Conservation (phyloP, 2,797 vertebrate species). For the Orestias chungarensis region DNA sequence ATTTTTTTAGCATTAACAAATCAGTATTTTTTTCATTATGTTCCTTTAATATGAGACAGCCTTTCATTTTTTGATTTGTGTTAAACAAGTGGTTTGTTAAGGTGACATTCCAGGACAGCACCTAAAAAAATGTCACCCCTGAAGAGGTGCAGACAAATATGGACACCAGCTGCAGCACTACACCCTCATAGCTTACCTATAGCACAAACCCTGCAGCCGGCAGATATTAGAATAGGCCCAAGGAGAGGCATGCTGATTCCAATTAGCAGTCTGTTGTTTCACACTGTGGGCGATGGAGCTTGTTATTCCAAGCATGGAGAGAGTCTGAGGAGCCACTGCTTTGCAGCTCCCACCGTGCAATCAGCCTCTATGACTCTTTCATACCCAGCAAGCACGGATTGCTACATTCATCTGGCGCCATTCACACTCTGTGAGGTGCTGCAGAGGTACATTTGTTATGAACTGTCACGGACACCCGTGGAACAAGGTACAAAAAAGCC, state of each 20-base stretch:
- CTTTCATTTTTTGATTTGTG: not conserved
- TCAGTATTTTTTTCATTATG: not conserved
- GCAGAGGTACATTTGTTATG: conserved; percentile 68
- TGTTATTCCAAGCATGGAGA: conserved; percentile 76
- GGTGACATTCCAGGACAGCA: conserved; percentile 5
- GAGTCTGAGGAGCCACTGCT: conserved; percentile 70
- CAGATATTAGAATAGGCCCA: conserved; percentile 72
- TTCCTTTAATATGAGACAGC: not conserved
- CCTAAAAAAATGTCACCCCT: conserved; percentile 18
- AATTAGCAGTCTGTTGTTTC: conserved; percentile 82
- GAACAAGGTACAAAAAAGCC: conserved; percentile 55
- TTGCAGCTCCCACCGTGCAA: conserved; percentile 73
- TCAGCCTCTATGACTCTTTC: conserved; percentile 75
- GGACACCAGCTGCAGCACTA: conserved; percentile 56
- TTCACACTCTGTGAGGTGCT: conserved; percentile 61
- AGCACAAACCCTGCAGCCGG: conserved; percentile 51
- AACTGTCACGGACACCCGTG: conserved; percentile 56
- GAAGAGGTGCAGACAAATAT: conserved; percentile 17
- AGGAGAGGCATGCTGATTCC: conserved; percentile 78
- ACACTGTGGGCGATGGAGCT: conserved; percentile 77
- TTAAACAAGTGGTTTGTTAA: conserved; percentile 1
- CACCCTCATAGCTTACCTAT: conserved; percentile 59
- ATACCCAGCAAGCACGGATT: conserved; percentile 75
- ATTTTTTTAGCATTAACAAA: not conserved
- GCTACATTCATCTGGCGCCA: conserved; percentile 68